Evolutionary conservation across 2,888 invertebrate species (phyloP), one percentile per base, ranked within the genome.

Genomic region (Escarpia spicata): DNA sequence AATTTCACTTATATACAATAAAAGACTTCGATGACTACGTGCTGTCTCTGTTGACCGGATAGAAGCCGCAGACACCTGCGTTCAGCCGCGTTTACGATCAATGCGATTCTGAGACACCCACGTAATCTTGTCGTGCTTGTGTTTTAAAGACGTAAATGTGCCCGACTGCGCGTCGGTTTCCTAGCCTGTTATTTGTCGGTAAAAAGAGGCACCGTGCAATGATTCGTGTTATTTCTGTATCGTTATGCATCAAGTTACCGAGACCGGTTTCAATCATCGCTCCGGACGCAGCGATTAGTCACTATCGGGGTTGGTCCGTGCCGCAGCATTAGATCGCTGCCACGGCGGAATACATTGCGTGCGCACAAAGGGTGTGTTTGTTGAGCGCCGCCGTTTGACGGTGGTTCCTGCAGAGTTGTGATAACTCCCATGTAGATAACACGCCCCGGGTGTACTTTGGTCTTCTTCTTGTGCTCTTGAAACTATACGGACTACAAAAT

Each of bases 241-340:
- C 19, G 60, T 19, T 15, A 19, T 19, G 60, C 60, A 19, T 60
- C 60, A 26, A 15, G 60, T 60, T 60, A 60, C 60, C 26, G 15
- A 60, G 26, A 60, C 60, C 12, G 60, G 60, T 60, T 60, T 60
- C 60, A 60, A 60, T 60, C 19, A 60, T 60, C 60, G 60, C 4
- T 60, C 60, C 60, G 60, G 60, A 60, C 60, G 60, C 60, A 60
- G 60, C 60, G 60, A 60, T 60, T 60, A 60, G 60, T 60, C 60
- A 60, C 60, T 60, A 60, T 60, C 19, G 60, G 26, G 60, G 60
- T 26, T 12, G 45, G 60, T 19, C 60, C 60, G 60, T 60, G 60
- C 60, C 60, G 60, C 60, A 15, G 60, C 60, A 60, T 60, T 26
- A 15, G 60, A 4, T 52, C 12, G 10, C 60, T 19, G 15, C 26